Percentiles rank a stretch among this genome's conserved stretches.
Conservation (phyloP, 2,888 invertebrate genomes). For the Globia sparganii region DNA sequence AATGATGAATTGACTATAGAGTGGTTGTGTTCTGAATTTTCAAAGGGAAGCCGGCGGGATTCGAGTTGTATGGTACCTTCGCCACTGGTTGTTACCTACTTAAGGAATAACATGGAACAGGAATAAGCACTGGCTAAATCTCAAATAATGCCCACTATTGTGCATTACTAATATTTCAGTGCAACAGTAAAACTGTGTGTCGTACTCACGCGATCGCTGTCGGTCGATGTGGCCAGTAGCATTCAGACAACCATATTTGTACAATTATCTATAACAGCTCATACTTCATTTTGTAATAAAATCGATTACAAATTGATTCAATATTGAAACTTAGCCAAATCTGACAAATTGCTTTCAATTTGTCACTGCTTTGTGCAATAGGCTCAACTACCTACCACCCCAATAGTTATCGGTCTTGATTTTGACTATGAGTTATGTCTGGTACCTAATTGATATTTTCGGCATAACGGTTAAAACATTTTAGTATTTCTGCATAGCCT, state of each 20-base stretch:
- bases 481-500: background rate
- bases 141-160: slow-evolving; percentile 40
- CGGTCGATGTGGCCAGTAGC: slow-evolving; percentile 74
- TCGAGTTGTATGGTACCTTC: too few species aligned
- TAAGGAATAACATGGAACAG: too few species aligned
- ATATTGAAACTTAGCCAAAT: slow-evolving; percentile 25
- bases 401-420: background rate
- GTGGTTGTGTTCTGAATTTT: too few species aligned
- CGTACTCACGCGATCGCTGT: slow-evolving; percentile 73
- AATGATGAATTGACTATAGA: too few species aligned
- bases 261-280: slow-evolving; percentile 20
- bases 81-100: background rate
- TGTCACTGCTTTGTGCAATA: slow-evolving; percentile 1
- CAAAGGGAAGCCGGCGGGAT: too few species aligned
- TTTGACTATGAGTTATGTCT: background rate
- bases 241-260: slow-evolving; percentile 58
- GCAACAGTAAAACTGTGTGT: slow-evolving; percentile 62
- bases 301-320: slow-evolving; percentile 28
- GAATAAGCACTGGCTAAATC: slow-evolving; percentile 31
- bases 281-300: slow-evolving; percentile 36
- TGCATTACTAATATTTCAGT: slow-evolving; percentile 40
- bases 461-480: background rate
- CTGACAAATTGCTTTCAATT: background rate
- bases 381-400: background rate
- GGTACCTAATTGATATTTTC: slow-evolving; percentile 2